These are phyloP conservation scores for Drosophila grimshawi DNA, from an alignment of 1,140 invertebrate species.

Conservation along the genomic window DNA sequence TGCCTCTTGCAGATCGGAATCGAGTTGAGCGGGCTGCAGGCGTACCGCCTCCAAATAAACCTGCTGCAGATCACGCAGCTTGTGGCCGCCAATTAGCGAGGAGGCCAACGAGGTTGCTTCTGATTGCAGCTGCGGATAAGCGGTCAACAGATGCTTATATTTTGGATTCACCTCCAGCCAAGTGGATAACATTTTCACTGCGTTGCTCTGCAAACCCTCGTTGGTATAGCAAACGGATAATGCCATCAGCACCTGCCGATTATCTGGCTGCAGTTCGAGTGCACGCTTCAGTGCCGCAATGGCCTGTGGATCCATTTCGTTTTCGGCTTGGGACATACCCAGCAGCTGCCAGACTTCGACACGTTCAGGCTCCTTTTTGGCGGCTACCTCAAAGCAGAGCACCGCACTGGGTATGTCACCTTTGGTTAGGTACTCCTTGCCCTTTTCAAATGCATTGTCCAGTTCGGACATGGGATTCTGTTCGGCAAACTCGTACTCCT, in stretches of 20 bases:
- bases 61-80: conserved; percentile 89
- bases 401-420: conserved; percentile 98
- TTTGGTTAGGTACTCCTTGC: conserved; percentile 91
- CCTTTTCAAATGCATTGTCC: conserved; percentile 93
- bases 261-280: conserved; percentile 91
- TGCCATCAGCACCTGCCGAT: conserved; percentile 94
- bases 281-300: conserved; percentile 96
- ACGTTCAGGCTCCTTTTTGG: conserved; percentile 92
- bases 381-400: conserved; percentile 98
- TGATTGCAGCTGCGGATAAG: conserved; percentile 78
- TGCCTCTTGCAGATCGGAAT: conserved; percentile 98
- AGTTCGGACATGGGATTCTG: conserved; percentile 94
- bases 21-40: conserved; percentile 90
- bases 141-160: conserved; percentile 90
- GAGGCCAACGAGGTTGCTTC: conserved; percentile 54
- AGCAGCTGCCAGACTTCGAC: conserved; percentile 92
- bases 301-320: conserved; percentile 90
- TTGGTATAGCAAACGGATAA: conserved; percentile 98
- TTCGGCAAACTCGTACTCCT: conserved; percentile 92
- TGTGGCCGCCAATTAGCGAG: conserved; percentile 70
- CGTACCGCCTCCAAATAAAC: conserved; percentile 94
- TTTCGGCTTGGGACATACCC: conserved; percentile 95
- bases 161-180: conserved; percentile 95
- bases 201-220: conserved; percentile 93
- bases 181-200: conserved; percentile 89